phyloP scores from a whole-genome alignment of 2,888 invertebrate species.

The Epinotia ramella region DNA sequence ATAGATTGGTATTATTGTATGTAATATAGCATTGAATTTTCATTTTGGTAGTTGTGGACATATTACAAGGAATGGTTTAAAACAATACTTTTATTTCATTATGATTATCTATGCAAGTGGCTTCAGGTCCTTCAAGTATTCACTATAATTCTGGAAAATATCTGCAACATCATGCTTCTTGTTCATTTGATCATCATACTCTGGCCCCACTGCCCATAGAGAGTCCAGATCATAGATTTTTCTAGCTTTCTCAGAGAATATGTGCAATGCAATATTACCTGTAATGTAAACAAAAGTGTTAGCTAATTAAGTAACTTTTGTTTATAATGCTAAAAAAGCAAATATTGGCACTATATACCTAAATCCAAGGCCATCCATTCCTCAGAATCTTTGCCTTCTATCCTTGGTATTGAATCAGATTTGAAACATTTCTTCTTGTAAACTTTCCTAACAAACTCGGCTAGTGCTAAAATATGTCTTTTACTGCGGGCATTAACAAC shows the following conservation, averaged over 20 bases:
- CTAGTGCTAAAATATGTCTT: conserved; percentile 90
- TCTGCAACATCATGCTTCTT: conserved; percentile 86
- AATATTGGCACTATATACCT: conserved; percentile 80
- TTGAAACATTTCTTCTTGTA: conserved; percentile 89
- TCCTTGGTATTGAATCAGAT: conserved; percentile 88
- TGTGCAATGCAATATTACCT: conserved; percentile 97
- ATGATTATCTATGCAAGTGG: conserved; percentile 76
- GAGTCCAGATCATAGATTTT: conserved; percentile 94
- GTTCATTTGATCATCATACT: conserved; percentile 90
- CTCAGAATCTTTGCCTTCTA: conserved; percentile 90
- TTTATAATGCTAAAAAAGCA: neutral
- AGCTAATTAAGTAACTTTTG: neutral
- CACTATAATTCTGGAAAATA: conserved; percentile 88
- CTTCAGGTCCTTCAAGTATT: conserved; percentile 87
- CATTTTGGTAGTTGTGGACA: neutral
- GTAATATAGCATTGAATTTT: neutral
- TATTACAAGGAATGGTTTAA: neutral
- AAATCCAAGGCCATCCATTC: conserved; percentile 97
- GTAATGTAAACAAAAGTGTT: conserved; percentile 59
- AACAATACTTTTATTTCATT: neutral
- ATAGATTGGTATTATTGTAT: no score
- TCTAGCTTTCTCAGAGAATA: conserved; percentile 90
- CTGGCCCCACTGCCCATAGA: conserved; percentile 94
- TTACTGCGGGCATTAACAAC: conserved; percentile 90
- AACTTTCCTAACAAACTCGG: conserved; percentile 90